Evolutionary conservation across 2,888 invertebrate genomes (phyloP), one percentile per base, ranked within the genome.

Genomic region (Noctuana brunneofusca): DNA sequence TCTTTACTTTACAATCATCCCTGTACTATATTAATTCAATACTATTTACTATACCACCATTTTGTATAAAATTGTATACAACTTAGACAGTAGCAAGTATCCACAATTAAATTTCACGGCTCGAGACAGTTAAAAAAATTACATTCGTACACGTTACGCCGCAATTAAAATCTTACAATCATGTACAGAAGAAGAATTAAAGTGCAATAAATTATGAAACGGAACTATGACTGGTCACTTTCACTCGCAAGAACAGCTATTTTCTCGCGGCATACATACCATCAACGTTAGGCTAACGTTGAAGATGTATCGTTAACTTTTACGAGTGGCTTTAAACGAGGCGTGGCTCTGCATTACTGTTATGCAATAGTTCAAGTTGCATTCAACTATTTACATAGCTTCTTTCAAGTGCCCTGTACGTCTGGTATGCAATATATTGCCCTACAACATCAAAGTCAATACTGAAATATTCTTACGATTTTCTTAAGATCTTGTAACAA

Each of bases 161-260:
- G 62, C 62, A 62, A 62, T 62, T 62, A 62, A 55, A 62, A 41
- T 55, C 48, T 38, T 30, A 62, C 48, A 55, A 55, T 24, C 62
- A 11, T 62, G 55, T 41, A 55, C 55, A 38, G 54, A 66, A 68
- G 66, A 66, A 70, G 57, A 69, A 69, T 69, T 80, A 76, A 79
- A 80, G 78, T 74, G 73, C 73, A 75, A 74, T 81, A 80, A 81
- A 83, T 84, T 83, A 83, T 82, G 80, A 84, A 84, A 85, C 86
- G 84, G 84, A 85, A 84, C 84, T 85, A 75, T 75, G 80, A 76
- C 73, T 74, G 75, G 75, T 76, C 82, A 89, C 89, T 90, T 90
- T 90, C 89, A 89, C 89, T 88, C 72, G 73, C 73, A 78, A 83
- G 83, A 84, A 78, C 82, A 75, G 82, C 79, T 82, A 81, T 84